Evolutionary conservation across 2,113 vertebrate genomes (phyloP).

Genomic region (Martes martes): DNA sequence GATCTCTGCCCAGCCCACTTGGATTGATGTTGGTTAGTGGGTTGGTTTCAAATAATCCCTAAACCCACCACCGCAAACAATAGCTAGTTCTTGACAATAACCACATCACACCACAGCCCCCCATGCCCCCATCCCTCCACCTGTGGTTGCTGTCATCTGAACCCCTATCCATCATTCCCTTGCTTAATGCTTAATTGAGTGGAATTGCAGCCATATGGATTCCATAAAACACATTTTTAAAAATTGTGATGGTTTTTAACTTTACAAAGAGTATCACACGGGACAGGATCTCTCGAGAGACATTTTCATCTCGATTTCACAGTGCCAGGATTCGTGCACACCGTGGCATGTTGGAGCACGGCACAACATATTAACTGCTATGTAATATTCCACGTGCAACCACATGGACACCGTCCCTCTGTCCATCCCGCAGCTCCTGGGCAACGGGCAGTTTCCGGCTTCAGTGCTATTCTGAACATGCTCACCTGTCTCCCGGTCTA

Average conservation of each 20-base stretch:
- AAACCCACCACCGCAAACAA: neutral
- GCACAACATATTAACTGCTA: neutral
- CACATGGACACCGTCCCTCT: neutral
- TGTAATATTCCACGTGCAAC: neutral
- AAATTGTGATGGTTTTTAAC: neutral
- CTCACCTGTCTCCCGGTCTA: neutral
- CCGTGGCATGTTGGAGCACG: neutral
- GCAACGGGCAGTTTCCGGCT: neutral
- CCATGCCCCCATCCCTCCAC: neutral
- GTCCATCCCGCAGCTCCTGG: neutral
- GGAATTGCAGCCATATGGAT: neutral
- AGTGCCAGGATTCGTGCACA: neutral
- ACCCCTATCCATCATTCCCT: neutral
- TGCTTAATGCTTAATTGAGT: neutral
- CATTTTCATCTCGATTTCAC: neutral
- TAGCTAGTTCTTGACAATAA: neutral
- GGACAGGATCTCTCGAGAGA: neutral
- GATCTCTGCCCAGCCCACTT: neutral
- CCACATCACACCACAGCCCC: neutral
- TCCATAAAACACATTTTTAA: conserved; percentile 8
- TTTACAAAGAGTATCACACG: neutral
- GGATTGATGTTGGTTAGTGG: neutral
- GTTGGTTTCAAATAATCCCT: conserved; percentile 26
- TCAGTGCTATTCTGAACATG: neutral
- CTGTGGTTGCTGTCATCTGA: neutral